Conservation (phyloP, 92 coral and sea anemone genomes). For the Zoanthus sociatus region DNA sequence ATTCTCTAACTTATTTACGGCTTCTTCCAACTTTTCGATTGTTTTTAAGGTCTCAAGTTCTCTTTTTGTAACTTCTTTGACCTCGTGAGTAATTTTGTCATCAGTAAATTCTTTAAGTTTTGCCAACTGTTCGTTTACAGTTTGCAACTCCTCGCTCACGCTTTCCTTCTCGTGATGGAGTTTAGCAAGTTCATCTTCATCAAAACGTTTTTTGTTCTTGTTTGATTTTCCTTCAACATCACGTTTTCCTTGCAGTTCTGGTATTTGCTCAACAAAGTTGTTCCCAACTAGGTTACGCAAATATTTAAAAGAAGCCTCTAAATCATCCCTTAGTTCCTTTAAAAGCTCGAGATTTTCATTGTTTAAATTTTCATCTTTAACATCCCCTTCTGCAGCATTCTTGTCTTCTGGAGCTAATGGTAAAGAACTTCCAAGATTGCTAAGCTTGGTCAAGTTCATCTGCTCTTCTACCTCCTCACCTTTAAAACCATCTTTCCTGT, state of each 20-base stretch:
- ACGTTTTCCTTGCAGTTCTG: slow-evolving; percentile 58
- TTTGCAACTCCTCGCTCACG: slow-evolving; percentile 66
- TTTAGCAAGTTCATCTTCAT: slow-evolving; percentile 36
- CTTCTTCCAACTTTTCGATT: slow-evolving; percentile 57
- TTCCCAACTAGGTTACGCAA: slow-evolving; percentile 83
- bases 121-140: slow-evolving; percentile 59
- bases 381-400: background rate
- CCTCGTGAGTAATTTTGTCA: slow-evolving; percentile 48
- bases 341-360: slow-evolving; percentile 35
- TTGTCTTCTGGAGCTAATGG: background rate
- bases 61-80: slow-evolving; percentile 52
- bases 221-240: slow-evolving; percentile 16
- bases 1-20: slow-evolving; percentile 45
- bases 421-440: background rate
- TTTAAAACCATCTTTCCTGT: background rate
- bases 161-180: slow-evolving; percentile 56
- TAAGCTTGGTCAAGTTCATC: background rate
- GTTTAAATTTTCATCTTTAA: background rate
- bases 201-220: slow-evolving; percentile 14
- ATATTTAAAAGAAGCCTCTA: slow-evolving; percentile 69
- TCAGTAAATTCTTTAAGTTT: slow-evolving; percentile 49
- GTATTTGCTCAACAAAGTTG: slow-evolving; percentile 85
- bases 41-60: slow-evolving; percentile 60
- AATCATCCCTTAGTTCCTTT: slow-evolving; percentile 48
- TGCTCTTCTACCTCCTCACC: background rate